Evolutionary conservation across 37 sponge, comb jelly and placozoan genomes (phyloP).

Genomic region (Ephydatia muelleri): DNA sequence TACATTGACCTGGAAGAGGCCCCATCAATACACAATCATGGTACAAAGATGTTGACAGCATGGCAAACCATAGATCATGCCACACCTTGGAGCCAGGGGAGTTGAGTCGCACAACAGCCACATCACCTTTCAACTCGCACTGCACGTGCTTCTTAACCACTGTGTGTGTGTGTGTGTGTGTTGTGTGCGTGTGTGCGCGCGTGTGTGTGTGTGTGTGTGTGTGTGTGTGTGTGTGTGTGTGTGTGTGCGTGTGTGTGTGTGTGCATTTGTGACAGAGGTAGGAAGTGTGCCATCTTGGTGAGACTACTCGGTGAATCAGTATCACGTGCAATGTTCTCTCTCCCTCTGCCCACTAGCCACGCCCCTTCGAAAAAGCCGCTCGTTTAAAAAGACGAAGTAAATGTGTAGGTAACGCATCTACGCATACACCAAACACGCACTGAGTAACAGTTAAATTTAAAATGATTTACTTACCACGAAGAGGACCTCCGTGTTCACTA

Average conservation of each 20-base stretch:
- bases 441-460: not conserved
- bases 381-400: not conserved
- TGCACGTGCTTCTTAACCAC: slow-evolving; percentile 49
- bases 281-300: too few species aligned
- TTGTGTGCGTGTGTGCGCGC: too few species aligned
- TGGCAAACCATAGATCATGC: not conserved
- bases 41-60: not conserved
- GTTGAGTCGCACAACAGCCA: slow-evolving; percentile 78
- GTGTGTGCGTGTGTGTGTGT: too few species aligned
- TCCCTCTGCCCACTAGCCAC: not conserved
- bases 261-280: too few species aligned
- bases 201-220: too few species aligned
- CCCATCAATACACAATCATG: not conserved
- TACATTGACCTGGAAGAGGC: slow-evolving; percentile 79
- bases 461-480: not conserved
- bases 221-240: too few species aligned
- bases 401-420: not conserved
- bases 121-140: slow-evolving; percentile 64
- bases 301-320: too few species aligned
- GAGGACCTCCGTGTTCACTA: not conserved
- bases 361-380: not conserved
- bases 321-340: too few species aligned
- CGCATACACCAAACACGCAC: not conserved
- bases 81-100: slow-evolving; percentile 77
- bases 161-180: not conserved